phyloP scores from a whole-genome alignment of 2,113 vertebrate species.

The Syngnathoides biaculeatus region DNA sequence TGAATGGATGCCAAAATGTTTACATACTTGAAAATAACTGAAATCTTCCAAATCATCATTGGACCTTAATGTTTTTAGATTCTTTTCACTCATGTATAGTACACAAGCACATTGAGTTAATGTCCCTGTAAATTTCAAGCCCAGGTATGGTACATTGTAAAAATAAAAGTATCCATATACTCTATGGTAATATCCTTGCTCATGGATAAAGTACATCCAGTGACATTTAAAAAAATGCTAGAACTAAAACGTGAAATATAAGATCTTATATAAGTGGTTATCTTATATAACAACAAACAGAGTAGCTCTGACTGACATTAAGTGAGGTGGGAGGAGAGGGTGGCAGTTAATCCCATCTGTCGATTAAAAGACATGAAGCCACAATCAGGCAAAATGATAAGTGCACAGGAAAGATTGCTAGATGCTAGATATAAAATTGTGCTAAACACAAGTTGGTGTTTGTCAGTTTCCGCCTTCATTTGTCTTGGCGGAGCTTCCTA shows the following conservation, averaged over 20 bases:
- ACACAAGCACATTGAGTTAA: neutral
- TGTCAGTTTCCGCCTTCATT: conserved; percentile 11
- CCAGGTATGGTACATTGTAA: neutral
- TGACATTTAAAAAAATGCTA: neutral
- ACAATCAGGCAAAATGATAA: neutral
- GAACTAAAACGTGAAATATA: neutral
- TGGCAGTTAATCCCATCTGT: neutral
- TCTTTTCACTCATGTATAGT: too few relatives aligned
- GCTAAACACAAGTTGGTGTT: neutral
- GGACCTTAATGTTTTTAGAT: too few relatives aligned
- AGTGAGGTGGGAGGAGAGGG: neutral
- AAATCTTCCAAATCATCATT: too few relatives aligned
- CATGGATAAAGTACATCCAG: neutral
- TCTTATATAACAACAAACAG: neutral
- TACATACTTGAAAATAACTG: too few relatives aligned
- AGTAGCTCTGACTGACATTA: neutral
- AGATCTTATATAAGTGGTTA: neutral
- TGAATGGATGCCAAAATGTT: too few relatives aligned
- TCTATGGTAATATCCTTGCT: neutral
- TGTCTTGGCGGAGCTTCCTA: conserved; percentile 24
- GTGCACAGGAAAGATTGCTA: neutral
- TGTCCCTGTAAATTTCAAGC: neutral
- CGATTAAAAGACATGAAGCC: neutral
- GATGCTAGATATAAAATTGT: neutral
- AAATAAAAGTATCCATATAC: neutral